Evolutionary conservation across 2,888 invertebrate genomes (phyloP), one percentile per base, ranked within the genome.

Genomic region (Pseudanteris insignis): DNA sequence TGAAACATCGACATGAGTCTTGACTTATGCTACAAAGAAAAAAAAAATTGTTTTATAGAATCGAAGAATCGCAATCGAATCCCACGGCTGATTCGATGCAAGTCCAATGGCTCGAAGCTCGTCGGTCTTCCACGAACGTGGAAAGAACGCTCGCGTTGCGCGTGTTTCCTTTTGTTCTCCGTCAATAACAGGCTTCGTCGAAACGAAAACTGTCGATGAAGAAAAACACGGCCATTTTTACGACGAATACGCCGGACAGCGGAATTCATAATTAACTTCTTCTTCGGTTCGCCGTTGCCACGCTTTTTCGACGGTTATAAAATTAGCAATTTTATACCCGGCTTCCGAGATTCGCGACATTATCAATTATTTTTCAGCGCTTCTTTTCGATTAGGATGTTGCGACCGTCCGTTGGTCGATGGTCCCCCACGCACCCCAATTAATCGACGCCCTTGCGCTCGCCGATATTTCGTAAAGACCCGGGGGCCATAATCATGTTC

Each of bases 261-360:
- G 57, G 65, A 63, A 67, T 67, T 55, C 30, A 58, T 65, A 65
- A 66, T 64, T 54, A 67, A 55, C 44, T 57, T 18, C 46, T 57
- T 60, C 54, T 53, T 55, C 14, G 34, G 4, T 9, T 9, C 18
- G 13, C 13, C 21, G 28, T 10, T 12, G 38, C 12, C 2, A 14
- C 38, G 59, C 11, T 48, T 61, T 61, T 57, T 58, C 57, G 46
- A 36, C 36, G 63, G 60, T 65, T 67, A 73, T 75, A 75, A 76
- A 76, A 77, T 77, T 76, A 76, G 74, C 76, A 76, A 77, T 75
- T 76, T 77, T 69, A 72, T 70, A 68, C 67, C 65, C 58, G 66
- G 67, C 66, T 75, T 74, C 73, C 69, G 67, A 70, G 75, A 75
- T 70, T 67, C 71, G 67, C 65, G 67, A 63, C 71, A 70, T 73